Conservation (phyloP, 2,797 vertebrate genomes). For the Gephyroberyx darwinii region DNA sequence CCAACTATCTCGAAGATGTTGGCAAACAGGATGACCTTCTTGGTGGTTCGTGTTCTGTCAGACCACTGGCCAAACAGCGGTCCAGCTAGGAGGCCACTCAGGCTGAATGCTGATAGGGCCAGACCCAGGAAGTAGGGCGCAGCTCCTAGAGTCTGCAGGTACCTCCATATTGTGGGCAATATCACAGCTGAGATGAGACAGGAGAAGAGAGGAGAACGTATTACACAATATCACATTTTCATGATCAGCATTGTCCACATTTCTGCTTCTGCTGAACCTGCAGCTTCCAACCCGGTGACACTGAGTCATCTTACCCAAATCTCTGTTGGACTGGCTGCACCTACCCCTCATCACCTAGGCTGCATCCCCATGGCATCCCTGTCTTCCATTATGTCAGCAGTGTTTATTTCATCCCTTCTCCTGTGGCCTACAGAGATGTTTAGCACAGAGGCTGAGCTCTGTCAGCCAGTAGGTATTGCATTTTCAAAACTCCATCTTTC, state of each 20-base stretch:
- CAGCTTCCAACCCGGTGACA: background rate
- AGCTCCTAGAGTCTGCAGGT: slow-evolving; percentile 84
- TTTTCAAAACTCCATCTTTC: too few species aligned
- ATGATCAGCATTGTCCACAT: background rate
- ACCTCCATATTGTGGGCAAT: slow-evolving; percentile 88
- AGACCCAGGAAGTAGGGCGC: slow-evolving; percentile 86
- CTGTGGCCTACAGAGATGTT: background rate
- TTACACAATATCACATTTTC: background rate
- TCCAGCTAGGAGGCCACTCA: slow-evolving; percentile 84
- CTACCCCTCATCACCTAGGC: background rate
- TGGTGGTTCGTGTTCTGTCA: slow-evolving; percentile 81
- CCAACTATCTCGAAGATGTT: slow-evolving; percentile 87
- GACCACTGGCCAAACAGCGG: slow-evolving; percentile 86
- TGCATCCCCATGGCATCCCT: background rate
- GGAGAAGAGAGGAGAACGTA: background rate
- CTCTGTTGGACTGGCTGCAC: background rate
- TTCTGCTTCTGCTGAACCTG: background rate
- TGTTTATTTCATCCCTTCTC: slow-evolving; percentile 4
- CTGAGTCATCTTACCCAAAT: background rate
- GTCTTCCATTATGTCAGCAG: background rate
- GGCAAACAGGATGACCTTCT: slow-evolving; percentile 84
- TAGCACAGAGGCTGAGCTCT: background rate
- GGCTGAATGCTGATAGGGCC: slow-evolving; percentile 85
- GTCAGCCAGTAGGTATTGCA: too few species aligned
- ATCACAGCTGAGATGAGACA: slow-evolving; percentile 82